These are phyloP conservation scores for Camelus dromedarius DNA, from an alignment of 2,113 vertebrate genomes.

Conservation along the genomic window DNA sequence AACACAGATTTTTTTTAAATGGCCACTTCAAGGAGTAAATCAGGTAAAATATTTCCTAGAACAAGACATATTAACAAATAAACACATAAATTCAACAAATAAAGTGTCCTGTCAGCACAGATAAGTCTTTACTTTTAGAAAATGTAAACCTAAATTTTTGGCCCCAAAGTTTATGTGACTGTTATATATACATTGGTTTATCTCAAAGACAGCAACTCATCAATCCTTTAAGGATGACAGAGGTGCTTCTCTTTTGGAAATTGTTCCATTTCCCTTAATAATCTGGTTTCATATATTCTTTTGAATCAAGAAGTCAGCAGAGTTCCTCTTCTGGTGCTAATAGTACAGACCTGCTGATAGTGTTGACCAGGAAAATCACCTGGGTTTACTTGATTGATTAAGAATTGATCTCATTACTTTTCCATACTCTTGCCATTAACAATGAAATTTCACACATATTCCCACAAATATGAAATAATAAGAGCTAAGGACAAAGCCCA, in stretches of 20 bases:
- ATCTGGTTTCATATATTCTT: neutral
- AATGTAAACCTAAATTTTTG: neutral
- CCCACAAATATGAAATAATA: conserved; percentile 65
- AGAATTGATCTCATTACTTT: conserved; percentile 71
- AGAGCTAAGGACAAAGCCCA: conserved; percentile 65
- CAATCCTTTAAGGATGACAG: neutral
- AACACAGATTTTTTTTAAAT: conserved; percentile 1
- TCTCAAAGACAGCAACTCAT: neutral
- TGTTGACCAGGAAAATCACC: neutral
- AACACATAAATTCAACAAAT: neutral
- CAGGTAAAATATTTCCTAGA: conserved; percentile 13
- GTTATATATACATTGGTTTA: neutral
- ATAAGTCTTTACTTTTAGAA: conserved; percentile 29
- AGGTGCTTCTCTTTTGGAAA: neutral
- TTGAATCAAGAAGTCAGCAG: neutral
- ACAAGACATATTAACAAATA: conserved; percentile 18
- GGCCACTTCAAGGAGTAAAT: neutral
- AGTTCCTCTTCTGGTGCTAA: neutral
- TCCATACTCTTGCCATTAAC: conserved; percentile 51
- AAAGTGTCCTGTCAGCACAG: neutral
- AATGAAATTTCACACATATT: conserved; percentile 70
- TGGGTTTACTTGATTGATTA: conserved; percentile 58
- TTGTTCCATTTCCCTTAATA: neutral
- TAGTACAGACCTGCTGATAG: neutral
- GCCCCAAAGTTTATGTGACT: neutral